These are phyloP conservation scores for Notolepis coatsorum DNA, from an alignment of 2,797 vertebrate genomes.

Conservation along the genomic window DNA sequence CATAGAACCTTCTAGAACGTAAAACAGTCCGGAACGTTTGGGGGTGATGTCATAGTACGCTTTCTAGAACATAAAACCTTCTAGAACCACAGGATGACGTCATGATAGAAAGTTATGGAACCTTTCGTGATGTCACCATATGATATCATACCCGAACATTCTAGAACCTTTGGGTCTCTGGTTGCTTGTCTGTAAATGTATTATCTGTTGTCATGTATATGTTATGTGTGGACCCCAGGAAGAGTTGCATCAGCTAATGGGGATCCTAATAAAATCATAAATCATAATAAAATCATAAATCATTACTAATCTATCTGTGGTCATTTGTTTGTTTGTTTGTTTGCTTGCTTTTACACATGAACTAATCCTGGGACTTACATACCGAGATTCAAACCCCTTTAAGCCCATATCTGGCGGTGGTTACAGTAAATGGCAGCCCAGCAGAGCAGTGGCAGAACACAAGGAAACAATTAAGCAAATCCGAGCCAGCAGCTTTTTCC, in stretches of 20 bases:
- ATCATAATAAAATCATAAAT: background rate
- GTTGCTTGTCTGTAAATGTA: no score
- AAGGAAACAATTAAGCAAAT: constrained; percentile 64
- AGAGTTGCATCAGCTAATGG: background rate
- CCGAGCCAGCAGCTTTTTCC: constrained; percentile 50
- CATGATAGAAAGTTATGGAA: no score
- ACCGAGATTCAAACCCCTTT: constrained; percentile 15
- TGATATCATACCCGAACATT: no score
- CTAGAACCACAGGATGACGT: no score
- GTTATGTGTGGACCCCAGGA: no score
- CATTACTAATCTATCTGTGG: background rate
- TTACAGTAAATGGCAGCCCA: constrained; percentile 59
- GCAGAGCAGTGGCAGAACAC: constrained; percentile 56
- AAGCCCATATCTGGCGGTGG: constrained; percentile 22
- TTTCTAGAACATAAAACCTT: no score
- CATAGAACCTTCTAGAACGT: no score
- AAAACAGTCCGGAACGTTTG: no score
- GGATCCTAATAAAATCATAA: no score
- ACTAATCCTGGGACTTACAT: constrained; percentile 24
- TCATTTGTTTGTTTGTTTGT: background rate
- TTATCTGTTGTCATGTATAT: background rate
- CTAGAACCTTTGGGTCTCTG: no score
- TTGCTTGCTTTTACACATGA: background rate
- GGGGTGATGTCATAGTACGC: no score
- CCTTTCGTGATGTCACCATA: no score